Evolutionary conservation across 1,140 invertebrate genomes (phyloP), one percentile per base, ranked within the genome.

Genomic region (Druon quercuslanigerum): DNA sequence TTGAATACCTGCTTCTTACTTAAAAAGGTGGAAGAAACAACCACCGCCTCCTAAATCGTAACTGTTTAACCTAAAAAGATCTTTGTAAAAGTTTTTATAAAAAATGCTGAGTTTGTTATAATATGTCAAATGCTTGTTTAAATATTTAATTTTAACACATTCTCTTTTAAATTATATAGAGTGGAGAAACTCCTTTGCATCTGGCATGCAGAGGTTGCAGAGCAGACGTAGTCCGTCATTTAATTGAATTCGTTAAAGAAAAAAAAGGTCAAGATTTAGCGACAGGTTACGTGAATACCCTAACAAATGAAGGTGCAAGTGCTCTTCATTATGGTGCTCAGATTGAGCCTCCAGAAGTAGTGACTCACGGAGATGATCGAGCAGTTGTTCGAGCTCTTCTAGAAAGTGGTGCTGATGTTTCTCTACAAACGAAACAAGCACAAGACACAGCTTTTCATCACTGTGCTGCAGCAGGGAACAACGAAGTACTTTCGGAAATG

Each of bases 361-460:
- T 92, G 85, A 90, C 92, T 54, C 93, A 95, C 1, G 95, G 96
- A 56, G 96, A 98, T 77, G 98, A 99, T 88, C 94, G 95, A 84
- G 96, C 98, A 88, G 95, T 99, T 2, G 95, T 99, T 3, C 95
- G 96, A 82, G 93, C 97, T 13, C 92, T 99, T 0, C 92, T 99
- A 52, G 94, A 98, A 88, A 96, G 95, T 80, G 97, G 97, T 16
- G 98, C 97, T 0, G 97, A 99, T 88, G 96, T 98, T 0, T 95
- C 95, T 51, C 87, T 96, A 72, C 94, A 95, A 81, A 98, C 98
- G 0, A 96, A 95, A 91, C 94, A 97, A 92, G 95, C 94, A 0
- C 93, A 96, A 81, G 98, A 99, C 92, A 98, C 98, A 0, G 96
- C 97, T 0, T 96, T 99, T 84, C 99, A 99, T 90, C 96, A 98